These are phyloP conservation scores for Ivindomyrus marchei DNA, from an alignment of 2,113 vertebrate species.

Conservation along the genomic window DNA sequence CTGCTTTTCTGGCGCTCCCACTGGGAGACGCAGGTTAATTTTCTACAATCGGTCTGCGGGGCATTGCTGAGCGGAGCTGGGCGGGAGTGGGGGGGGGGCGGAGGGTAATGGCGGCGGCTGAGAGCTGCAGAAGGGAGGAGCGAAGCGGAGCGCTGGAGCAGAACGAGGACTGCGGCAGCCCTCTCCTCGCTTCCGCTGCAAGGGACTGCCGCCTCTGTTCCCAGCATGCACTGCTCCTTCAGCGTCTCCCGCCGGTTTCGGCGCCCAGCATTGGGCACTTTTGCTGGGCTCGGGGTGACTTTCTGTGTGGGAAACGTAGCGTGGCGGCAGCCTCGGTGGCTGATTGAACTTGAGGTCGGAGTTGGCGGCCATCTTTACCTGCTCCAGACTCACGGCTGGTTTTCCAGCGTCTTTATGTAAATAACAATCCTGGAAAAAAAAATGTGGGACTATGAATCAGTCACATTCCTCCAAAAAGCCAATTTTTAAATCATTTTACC, in stretches of 20 bases:
- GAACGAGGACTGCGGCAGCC: conserved; percentile 40
- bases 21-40: conserved; percentile 24
- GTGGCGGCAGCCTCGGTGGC: neutral
- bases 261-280: neutral
- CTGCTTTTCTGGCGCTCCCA: conserved; percentile 12
- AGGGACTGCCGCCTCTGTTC: neutral
- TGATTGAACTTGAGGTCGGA: neutral
- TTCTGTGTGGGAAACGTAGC: neutral
- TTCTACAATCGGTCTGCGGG: conserved; percentile 18
- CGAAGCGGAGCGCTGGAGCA: conserved; percentile 30
- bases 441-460: neutral
- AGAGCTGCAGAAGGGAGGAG: conserved; percentile 43
- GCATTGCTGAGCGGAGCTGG: neutral
- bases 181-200: neutral
- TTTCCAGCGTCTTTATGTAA: neutral
- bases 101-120: conserved; percentile 15
- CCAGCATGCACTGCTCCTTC: neutral
- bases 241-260: neutral
- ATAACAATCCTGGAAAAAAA: neutral
- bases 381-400: neutral
- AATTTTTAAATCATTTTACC: neutral
- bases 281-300: neutral
- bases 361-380: neutral
- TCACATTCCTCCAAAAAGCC: neutral
- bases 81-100: neutral